These are phyloP conservation scores for Orthosia cruda DNA, from an alignment of 2,888 invertebrate species.

Conservation along the genomic window DNA sequence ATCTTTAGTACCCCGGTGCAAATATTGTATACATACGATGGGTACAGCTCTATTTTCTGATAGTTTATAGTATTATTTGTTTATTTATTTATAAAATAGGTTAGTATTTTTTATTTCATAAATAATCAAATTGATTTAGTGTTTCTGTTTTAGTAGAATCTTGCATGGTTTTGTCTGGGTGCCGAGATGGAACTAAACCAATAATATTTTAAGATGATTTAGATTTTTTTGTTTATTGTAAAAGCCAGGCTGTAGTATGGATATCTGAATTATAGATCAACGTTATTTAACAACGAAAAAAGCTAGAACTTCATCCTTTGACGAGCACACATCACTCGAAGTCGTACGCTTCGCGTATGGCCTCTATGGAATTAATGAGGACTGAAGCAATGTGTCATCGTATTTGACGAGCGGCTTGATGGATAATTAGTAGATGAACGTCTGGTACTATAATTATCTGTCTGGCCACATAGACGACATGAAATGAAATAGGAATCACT, in stretches of 20 bases:
- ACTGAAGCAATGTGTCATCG: background rate
- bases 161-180: too few relatives aligned
- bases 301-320: background rate
- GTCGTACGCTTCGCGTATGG: background rate
- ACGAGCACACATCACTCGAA: background rate
- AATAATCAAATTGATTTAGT: too few relatives aligned
- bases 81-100: too few relatives aligned
- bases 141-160: too few relatives aligned
- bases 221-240: background rate
- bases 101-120: too few relatives aligned
- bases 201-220: too few relatives aligned
- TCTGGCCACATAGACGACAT: background rate
- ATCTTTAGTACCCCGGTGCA: background rate
- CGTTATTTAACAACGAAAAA: background rate
- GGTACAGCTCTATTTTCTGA: too few relatives aligned
- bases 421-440: conserved; percentile 2
- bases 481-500: background rate
- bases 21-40: background rate
- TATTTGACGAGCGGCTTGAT: conserved; percentile 5
- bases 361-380: background rate
- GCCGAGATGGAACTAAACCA: too few relatives aligned
- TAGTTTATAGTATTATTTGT: too few relatives aligned
- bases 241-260: too few relatives aligned
- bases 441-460: background rate
- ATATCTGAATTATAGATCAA: too few relatives aligned